A percentile compares a stretch with the other conserved stretches of the same genome.
Evolutionary conservation across 2,797 vertebrate genomes (phyloP).

Genomic region (Atherinosoma microstoma): DNA sequence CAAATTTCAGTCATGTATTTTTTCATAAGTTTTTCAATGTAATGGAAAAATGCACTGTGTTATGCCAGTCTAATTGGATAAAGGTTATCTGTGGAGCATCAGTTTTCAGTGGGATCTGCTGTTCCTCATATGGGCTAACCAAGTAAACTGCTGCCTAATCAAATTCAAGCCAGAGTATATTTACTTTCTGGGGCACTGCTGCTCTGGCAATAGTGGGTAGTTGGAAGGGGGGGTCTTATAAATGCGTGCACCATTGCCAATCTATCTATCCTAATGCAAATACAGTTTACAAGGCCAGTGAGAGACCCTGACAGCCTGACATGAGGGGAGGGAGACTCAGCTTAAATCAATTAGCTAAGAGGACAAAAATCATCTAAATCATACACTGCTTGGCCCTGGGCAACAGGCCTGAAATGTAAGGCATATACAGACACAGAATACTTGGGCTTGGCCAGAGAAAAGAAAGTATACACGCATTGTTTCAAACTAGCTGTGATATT

Average conservation of each 20-base stretch:
- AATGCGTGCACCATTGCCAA: conserved; percentile 60
- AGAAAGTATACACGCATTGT: conserved; percentile 26
- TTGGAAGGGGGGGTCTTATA: conserved; percentile 58
- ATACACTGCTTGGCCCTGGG: conserved; percentile 52
- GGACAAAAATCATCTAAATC: conserved; percentile 82
- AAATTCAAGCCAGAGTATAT: conserved; percentile 79
- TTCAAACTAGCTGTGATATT: conserved; percentile 17
- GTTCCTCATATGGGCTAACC: conserved; percentile 80
- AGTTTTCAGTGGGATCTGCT: conserved; percentile 76
- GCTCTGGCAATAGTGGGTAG: conserved; percentile 65
- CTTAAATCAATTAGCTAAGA: conserved; percentile 85
- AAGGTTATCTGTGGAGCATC: conserved; percentile 82
- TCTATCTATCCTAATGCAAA: conserved; percentile 73
- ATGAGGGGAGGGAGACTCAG: conserved; percentile 68
- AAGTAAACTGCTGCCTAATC: conserved; percentile 82
- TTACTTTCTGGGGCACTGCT: conserved; percentile 77
- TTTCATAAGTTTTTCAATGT: conserved; percentile 53
- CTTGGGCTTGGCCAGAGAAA: conserved; percentile 51
- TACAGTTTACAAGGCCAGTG: conserved; percentile 72
- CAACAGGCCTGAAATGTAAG: conserved; percentile 40
- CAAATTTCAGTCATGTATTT: conserved; percentile 38
- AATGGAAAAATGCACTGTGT: conserved; percentile 75
- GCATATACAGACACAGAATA: conserved; percentile 32
- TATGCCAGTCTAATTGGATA: conserved; percentile 78
- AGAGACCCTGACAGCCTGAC: conserved; percentile 73